Base-by-base conservation (phyloP, 2,797 vertebrate genomes). In the Phoebastria nigripes region DNA sequence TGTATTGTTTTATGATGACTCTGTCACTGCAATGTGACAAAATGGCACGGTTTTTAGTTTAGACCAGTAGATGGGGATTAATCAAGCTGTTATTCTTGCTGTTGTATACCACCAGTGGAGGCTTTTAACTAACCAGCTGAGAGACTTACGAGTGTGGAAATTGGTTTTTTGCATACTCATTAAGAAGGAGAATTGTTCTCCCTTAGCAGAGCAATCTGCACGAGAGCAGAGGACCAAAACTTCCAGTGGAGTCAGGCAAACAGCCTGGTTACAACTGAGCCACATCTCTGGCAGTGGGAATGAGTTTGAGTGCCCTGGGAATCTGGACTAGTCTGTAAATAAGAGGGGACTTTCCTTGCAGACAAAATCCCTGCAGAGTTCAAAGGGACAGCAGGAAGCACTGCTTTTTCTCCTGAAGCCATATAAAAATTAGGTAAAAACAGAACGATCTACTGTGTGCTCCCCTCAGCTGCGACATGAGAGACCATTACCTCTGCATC, bases 101-200 rank as follows among this genome's bases (percentile, higher is more conserved):
- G 61, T 66, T 92, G 24, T 51, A 72, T 78, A 67, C 70, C 81
- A 67, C 77, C 63, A 93, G 63, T 84, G 55, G 70, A 94, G 83
- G 37, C 70, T 95, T 95, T 95, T 93, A 84, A 93, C 86, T 87
- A 91, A 89, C 77, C 62, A 94, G 44, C 74, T 94, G 94, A 93
- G 82, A 84, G 77, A 93, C 66, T 84, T 80, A 72, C 11, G 55
- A 90, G 41, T 76, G 73, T 67, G 73, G 58, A 96, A 86, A 69
- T 66, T 90, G 47, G 0, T 49, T 69, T 93, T 93, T 87, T 95
- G 82, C 87, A 86, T 96, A 95, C 91, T 95, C 87, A 94, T 95
- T 86, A 95, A 80, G 72, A 92, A 83, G 41, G 80, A 87, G 80
- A 73, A 56, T 87, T 95, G 82, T 76, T 87, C 77, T 92, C 47